Percentiles rank a stretch among this genome's conserved stretches.
phyloP scores from a whole-genome alignment of 2,888 invertebrate genomes.

The Melieria picta region DNA sequence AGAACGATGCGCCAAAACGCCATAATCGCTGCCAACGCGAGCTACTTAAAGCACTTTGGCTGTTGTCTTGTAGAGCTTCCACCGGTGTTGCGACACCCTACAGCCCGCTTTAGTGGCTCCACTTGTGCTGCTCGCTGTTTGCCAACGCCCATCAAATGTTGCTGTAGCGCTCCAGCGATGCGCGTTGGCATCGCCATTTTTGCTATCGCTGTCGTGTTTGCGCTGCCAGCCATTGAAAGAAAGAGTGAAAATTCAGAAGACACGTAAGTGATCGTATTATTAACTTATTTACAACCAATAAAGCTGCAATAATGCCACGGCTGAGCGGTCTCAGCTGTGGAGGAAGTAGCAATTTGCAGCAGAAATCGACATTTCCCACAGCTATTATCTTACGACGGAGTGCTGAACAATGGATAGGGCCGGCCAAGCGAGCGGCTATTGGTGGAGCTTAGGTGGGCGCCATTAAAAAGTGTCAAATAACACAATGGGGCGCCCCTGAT shows the following conservation, averaged over 20 bases:
- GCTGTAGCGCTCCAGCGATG: background rate
- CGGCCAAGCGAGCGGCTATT: background rate
- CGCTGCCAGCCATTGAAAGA: slow-evolving; percentile 43
- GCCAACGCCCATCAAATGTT: background rate
- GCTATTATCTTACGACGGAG: slow-evolving; percentile 57
- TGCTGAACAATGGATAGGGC: background rate
- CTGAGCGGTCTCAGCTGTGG: slow-evolving; percentile 26
- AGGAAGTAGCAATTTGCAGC: slow-evolving; percentile 39
- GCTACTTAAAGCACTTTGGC: slow-evolving; percentile 13
- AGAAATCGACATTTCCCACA: slow-evolving; percentile 53
- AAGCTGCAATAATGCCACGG: slow-evolving; percentile 55
- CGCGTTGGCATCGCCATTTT: slow-evolving; percentile 22
- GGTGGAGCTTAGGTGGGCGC: slow-evolving; percentile 23
- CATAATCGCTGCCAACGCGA: slow-evolving; percentile 9
- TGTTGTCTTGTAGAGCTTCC: slow-evolving; percentile 13
- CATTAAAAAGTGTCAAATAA: slow-evolving; percentile 43
- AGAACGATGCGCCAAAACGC: background rate
- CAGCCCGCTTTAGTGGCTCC: no score
- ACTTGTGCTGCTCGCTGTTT: no score
- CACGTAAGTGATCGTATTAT: slow-evolving; percentile 50
- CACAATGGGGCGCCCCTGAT: slow-evolving; percentile 18
- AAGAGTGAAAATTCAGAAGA: no score
- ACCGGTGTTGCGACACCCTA: no score
- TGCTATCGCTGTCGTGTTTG: slow-evolving; percentile 44
- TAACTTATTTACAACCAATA: slow-evolving; percentile 63